A percentile compares a stretch with the other conserved stretches of the same genome.
phyloP scores from a whole-genome alignment of 1,140 invertebrate genomes.

The Bombus waltoni region DNA sequence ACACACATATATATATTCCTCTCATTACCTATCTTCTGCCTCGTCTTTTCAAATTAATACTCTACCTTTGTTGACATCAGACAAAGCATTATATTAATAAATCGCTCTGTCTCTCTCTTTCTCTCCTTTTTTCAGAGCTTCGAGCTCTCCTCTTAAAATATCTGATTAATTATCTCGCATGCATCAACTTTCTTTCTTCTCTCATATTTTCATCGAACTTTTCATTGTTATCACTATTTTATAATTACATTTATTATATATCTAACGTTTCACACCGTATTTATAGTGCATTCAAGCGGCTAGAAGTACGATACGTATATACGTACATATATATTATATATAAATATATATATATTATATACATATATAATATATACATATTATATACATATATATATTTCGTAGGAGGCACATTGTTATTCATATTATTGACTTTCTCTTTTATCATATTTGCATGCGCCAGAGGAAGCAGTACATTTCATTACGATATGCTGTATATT shows the following conservation, averaged over 20 bases:
- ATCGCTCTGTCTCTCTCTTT: background rate
- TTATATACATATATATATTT: slow-evolving; percentile 6
- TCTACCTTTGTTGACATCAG: background rate
- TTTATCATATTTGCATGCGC: slow-evolving; percentile 47
- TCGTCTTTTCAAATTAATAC: slow-evolving; percentile 14
- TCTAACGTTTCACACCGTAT: slow-evolving; percentile 24
- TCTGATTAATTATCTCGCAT: slow-evolving; percentile 35
- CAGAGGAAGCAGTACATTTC: slow-evolving; percentile 18
- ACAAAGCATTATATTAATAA: slow-evolving; percentile 10
- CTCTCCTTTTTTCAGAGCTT: background rate
- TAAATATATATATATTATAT: background rate
- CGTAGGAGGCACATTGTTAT: slow-evolving; percentile 47
- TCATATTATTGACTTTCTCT: slow-evolving; percentile 45
- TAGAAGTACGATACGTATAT: slow-evolving; percentile 22
- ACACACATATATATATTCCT: too few relatives aligned
- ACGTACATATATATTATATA: background rate
- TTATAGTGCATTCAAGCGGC: slow-evolving; percentile 35
- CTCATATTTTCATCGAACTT: slow-evolving; percentile 11
- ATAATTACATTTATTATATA: slow-evolving; percentile 15
- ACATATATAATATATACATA: background rate
- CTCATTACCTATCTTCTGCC: background rate
- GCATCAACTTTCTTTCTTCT: slow-evolving; percentile 12
- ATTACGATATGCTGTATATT: slow-evolving; percentile 24
- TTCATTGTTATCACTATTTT: slow-evolving; percentile 20
- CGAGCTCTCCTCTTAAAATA: background rate